Evolutionary conservation across 2,113 vertebrate species (phyloP).

Genomic region (Hirundichthys speculiger): DNA sequence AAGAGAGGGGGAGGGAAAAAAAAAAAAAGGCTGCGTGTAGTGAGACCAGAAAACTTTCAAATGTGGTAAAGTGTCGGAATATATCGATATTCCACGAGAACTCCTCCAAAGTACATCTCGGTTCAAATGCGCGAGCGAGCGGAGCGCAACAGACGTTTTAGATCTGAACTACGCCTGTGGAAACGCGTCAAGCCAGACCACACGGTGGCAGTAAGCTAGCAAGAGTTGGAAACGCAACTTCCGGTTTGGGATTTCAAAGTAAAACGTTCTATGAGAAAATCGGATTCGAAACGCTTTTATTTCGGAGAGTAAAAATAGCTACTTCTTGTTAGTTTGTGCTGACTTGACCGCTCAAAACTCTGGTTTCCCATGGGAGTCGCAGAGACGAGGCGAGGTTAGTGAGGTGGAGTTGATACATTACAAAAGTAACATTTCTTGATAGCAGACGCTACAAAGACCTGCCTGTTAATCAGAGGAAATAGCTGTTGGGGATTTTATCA

Average conservation of each 20-base stretch:
- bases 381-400: conserved; percentile 44
- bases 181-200: conserved; percentile 47
- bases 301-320: rapidly evolving
- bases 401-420: conserved; percentile 1
- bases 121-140: conserved; percentile 49
- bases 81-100: conserved; percentile 19
- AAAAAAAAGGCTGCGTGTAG: neutral
- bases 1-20: neutral
- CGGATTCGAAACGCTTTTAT: conserved; percentile 2
- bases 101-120: neutral
- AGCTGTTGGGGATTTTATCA: no score
- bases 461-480: no score
- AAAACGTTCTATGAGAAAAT: neutral
- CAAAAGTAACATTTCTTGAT: neutral
- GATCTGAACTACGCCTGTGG: conserved; percentile 69
- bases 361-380: conserved; percentile 44
- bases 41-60: conserved; percentile 22
- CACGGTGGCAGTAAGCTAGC: conserved; percentile 15
- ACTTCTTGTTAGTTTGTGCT: neutral
- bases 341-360: conserved; percentile 22
- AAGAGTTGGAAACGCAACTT: rapidly evolving
- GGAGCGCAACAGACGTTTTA: conserved; percentile 56
- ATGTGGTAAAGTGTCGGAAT: neutral
- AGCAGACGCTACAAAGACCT: neutral
- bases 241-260: neutral